Evolutionary conservation across 2,797 vertebrate species (phyloP).

Genomic region (Hafferia zeledoni): DNA sequence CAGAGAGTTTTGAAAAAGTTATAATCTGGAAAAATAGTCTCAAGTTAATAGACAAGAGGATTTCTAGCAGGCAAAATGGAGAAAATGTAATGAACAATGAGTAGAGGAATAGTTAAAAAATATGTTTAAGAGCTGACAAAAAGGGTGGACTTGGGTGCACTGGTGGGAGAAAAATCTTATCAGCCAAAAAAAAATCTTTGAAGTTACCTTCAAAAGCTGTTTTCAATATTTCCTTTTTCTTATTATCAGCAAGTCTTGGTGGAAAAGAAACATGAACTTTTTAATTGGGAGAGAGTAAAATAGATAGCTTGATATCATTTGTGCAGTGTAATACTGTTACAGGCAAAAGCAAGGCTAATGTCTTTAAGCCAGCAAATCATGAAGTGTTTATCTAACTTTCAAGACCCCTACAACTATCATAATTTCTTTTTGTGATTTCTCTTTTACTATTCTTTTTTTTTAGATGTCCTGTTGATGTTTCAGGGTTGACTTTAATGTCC

Average conservation of each 20-base stretch:
- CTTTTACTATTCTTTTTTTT: constrained; percentile 1
- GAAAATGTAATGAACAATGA: not conserved
- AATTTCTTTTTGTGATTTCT: not conserved
- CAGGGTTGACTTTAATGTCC: constrained; percentile 35
- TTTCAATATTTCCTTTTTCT: constrained; percentile 18
- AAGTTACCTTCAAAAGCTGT: constrained; percentile 35
- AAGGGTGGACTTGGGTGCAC: not conserved
- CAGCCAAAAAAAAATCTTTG: constrained; percentile 5
- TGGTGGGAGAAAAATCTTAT: not conserved
- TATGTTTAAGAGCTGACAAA: constrained; percentile 12
- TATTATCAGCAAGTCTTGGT: not conserved
- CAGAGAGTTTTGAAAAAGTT: not conserved
- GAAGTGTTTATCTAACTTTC: constrained; percentile 40
- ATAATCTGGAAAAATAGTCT: not conserved
- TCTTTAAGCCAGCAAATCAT: constrained; percentile 10
- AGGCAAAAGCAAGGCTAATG: not conserved
- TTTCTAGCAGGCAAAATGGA: not conserved
- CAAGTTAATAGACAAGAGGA: not conserved
- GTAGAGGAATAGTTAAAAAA: not conserved
- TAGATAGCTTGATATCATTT: not conserved
- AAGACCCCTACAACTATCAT: constrained; percentile 6
- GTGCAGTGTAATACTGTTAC: not conserved
- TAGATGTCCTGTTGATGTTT: constrained; percentile 29
- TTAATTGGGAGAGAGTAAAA: constrained; percentile 34
- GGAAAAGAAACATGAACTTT: constrained; percentile 11